Evolutionary conservation across 2,797 vertebrate species (phyloP), one percentile per base, ranked within the genome.

Genomic region (Melanotaenia trifasciata): DNA sequence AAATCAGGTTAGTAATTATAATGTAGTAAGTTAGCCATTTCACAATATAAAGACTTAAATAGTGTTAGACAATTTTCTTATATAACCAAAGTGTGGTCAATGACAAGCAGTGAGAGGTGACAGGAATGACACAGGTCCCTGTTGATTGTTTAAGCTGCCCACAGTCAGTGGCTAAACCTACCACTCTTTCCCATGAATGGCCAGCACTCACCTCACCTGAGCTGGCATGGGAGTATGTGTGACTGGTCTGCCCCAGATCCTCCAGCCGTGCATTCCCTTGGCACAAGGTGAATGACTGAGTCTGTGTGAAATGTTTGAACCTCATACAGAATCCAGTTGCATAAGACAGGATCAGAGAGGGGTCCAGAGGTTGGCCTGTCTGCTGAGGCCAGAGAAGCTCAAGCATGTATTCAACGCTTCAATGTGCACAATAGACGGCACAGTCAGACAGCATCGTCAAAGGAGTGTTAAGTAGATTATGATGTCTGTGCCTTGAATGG

Each of bases 201-300:
- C 67, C 86, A 61, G 51, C 76, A 84, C 88, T 92, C 86, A 80
- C 78, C 78, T 90, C 76, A 84, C 88, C 90, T 88, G 85, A 65
- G 81, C 79, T 77, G 79, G 60, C 58, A 63, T 43, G 79, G 73
- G 59, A 68, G 60, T 45, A 18, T 50, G 50, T 26, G 59, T 26
- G 72, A 59, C 75, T 30, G 76, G 67, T 66, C 74, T 78, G 61
- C 64, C 68, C 64, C 73, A 72, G 76, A 71, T 83, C 73, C 74
- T 76, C 77, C 72, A 80, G 82, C 64, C 40, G 72, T 66, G 84
- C 75, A 77, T 80, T 86, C 79, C 75, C 72, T 89, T 91, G 86
- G 93, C 92, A 92, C 69, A 40, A 65, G 58, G 83, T 94, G 91
- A 95, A 95, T 93, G 91, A 94, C 84, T 84, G 82, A 90, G 91